A percentile compares a stretch with the other conserved stretches of the same genome.
Evolutionary conservation across 1,140 invertebrate species (phyloP).

Genomic region (Camponotus floridanus): DNA sequence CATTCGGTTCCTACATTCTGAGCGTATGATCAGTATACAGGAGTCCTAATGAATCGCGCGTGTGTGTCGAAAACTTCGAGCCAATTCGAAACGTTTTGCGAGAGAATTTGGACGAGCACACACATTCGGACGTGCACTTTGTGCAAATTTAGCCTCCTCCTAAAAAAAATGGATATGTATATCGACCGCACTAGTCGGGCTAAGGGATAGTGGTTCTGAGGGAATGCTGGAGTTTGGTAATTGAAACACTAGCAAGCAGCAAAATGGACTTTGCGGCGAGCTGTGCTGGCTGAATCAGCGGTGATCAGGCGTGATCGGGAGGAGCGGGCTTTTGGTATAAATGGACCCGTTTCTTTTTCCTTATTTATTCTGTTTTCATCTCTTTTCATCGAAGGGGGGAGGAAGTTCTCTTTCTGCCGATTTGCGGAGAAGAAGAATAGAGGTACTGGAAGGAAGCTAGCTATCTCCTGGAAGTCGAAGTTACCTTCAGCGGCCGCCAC

Average conservation of each 20-base stretch:
- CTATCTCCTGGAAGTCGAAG: slow-evolving; percentile 88
- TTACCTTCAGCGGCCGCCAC: slow-evolving; percentile 87
- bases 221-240: slow-evolving; percentile 67
- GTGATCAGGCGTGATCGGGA: slow-evolving; percentile 79
- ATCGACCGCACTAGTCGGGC: slow-evolving; percentile 61
- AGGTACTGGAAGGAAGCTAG: slow-evolving; percentile 85
- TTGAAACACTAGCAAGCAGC: slow-evolving; percentile 83
- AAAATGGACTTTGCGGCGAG: slow-evolving; percentile 84
- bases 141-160: slow-evolving; percentile 54
- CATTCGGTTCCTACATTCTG: neutral
- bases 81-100: slow-evolving; percentile 15
- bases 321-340: slow-evolving; percentile 15
- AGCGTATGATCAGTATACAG: slow-evolving; percentile 6
- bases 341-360: slow-evolving; percentile 59
- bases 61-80: neutral
- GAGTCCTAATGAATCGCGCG: slow-evolving; percentile 44
- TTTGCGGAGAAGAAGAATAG: slow-evolving; percentile 80
- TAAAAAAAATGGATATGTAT: slow-evolving; percentile 32
- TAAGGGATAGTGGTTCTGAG: slow-evolving; percentile 64
- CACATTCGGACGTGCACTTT: neutral
- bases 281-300: slow-evolving; percentile 85
- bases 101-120: slow-evolving; percentile 53
- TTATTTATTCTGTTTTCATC: slow-evolving; percentile 72
- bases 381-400: slow-evolving; percentile 70
- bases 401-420: slow-evolving; percentile 70